Evolutionary conservation across 2,888 invertebrate species (phyloP).

Genomic region (Dexiosoma caninum): DNA sequence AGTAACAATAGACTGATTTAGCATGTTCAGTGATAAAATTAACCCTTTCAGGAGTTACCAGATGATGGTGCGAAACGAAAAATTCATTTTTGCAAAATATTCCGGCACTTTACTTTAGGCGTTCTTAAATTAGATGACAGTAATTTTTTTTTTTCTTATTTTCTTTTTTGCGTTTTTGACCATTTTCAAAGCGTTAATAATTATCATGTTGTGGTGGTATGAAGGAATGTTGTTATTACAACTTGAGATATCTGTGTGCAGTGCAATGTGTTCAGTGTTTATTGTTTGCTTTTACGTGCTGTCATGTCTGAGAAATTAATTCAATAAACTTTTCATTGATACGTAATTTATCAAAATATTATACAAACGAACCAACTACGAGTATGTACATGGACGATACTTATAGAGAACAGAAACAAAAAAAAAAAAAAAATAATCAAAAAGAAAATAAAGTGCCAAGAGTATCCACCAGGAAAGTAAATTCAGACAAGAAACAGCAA

Average conservation of each 20-base stretch:
- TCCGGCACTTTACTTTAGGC: too few relatives aligned
- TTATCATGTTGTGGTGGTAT: background rate
- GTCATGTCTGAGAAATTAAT: constrained; percentile 65
- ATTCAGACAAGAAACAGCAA: constrained; percentile 50
- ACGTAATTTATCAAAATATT: constrained; percentile 65
- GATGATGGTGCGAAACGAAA: background rate
- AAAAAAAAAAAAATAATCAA: too few relatives aligned
- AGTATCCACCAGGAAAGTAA: constrained; percentile 34
- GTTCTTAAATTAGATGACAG: too few relatives aligned
- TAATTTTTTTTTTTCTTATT: background rate
- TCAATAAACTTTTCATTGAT: constrained; percentile 67
- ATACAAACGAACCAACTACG: constrained; percentile 15
- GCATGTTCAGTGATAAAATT: constrained; percentile 41
- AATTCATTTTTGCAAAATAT: too few relatives aligned
- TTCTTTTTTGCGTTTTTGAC: too few relatives aligned
- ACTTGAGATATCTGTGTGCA: constrained; percentile 42
- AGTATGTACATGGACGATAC: constrained; percentile 2
- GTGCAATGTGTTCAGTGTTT: constrained; percentile 42
- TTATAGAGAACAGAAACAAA: background rate
- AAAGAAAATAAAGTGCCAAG: constrained; percentile 32
- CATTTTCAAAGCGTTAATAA: constrained; percentile 38
- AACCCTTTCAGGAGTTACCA: constrained; percentile 3
- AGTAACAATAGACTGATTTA: constrained; percentile 56
- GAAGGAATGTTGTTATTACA: constrained; percentile 8
- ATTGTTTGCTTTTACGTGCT: constrained; percentile 56